These are phyloP conservation scores for Adelges cooleyi DNA, from an alignment of 1,140 invertebrate species.

Conservation along the genomic window DNA sequence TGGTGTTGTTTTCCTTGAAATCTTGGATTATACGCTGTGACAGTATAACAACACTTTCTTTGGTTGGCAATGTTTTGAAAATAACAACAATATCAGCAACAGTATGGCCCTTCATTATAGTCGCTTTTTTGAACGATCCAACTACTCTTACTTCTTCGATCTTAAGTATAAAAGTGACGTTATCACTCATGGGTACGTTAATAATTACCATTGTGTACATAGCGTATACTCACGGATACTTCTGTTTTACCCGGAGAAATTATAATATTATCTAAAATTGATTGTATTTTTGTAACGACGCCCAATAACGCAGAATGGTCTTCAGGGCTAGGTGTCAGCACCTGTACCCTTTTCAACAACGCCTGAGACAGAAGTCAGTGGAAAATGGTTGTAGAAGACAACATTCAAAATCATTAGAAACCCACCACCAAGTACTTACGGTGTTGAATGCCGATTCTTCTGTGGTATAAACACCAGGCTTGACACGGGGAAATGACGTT, in stretches of 20 bases:
- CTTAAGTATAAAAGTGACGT: conserved; percentile 43
- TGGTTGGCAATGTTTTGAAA: conserved; percentile 92
- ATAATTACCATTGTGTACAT: not conserved
- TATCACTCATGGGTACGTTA: not conserved
- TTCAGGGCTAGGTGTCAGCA: conserved; percentile 74
- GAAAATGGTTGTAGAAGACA: conserved; percentile 40
- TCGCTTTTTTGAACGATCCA: conserved; percentile 96
- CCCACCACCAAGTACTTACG: too few relatives aligned
- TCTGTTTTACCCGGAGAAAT: conserved; percentile 87
- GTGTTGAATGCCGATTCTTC: conserved; percentile 16
- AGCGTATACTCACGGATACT: conserved; percentile 70
- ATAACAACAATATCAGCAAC: conserved; percentile 95
- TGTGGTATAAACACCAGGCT: conserved; percentile 56
- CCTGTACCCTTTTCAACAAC: conserved; percentile 76
- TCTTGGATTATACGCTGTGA: conserved; percentile 25
- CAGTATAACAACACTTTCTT: conserved; percentile 68
- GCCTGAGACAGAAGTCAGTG: too few relatives aligned
- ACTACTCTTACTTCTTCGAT: conserved; percentile 91
- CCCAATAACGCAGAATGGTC: conserved; percentile 85
- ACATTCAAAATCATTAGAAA: not conserved
- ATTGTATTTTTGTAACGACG: conserved; percentile 85
- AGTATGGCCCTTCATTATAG: conserved; percentile 90
- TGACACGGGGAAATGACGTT: conserved; percentile 73
- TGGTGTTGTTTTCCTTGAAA: conserved; percentile 8
- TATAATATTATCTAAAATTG: conserved; percentile 83